Base-by-base conservation (phyloP, 2,113 vertebrate species). In the Pao palembangensis region DNA sequence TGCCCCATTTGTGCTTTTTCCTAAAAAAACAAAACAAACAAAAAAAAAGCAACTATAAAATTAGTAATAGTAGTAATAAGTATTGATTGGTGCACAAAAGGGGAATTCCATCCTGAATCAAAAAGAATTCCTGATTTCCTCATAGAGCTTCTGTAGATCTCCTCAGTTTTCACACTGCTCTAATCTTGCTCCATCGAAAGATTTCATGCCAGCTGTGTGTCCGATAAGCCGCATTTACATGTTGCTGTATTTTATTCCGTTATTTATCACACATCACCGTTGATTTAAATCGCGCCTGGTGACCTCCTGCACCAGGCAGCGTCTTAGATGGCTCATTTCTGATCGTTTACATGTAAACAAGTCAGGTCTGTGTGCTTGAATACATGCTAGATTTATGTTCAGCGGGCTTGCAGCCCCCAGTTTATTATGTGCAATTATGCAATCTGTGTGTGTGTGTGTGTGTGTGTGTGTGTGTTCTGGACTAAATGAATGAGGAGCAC, bases 271-370 rank as follows among this genome's bases (percentile, higher is more conserved):
- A 19, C 21, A 23, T 21, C 3, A 7, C 18, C 3, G 15, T 28
- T 28, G 51, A 34, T 44, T 49, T 13, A 16, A 23, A 10, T 18
- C 13, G 44, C 18, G 46, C n/a, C 38, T 25, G 23, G 20, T 31
- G 38, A 58, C 53, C 11, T 21, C 13, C 34, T 42, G 14, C 57
- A 44, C 28, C 41, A 41, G 53, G 38, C 51, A 51, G 47, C 34
- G 47, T 31, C 71, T 78, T 67, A 56, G 61, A 61, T 19, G 67
- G 64, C 23, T 78, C 58, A 73, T 78, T 79, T 68, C 50, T 73
- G 49, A 28, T 53, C 64, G 54, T 79, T 82, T 77, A 77, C 51
- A 70, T 58, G 58, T 73, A 64, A 71, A 70, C 58, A 55, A 70
- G 31, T 31, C 28, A 42, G 31, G 55, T 67, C 73, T 54, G 49